Percentiles rank a stretch among this genome's conserved stretches.
Conservation (phyloP, 2,113 vertebrate genomes). For the Sclerurus mexicanus region DNA sequence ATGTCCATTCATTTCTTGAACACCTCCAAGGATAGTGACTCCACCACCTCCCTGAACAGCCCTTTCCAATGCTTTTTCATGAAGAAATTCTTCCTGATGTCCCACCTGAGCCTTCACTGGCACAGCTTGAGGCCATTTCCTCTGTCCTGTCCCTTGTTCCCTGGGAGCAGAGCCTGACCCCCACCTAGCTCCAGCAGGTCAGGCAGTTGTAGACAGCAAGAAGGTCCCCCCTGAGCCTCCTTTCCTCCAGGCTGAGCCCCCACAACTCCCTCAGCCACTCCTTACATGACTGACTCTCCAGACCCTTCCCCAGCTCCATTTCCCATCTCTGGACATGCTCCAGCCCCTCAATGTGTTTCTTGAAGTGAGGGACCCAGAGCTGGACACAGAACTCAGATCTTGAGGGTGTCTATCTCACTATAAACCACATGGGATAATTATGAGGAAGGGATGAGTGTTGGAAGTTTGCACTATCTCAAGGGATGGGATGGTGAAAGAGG, state of each 20-base stretch:
- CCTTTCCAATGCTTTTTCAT: background rate
- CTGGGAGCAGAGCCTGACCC: background rate
- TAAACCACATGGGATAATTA: rapidly evolving
- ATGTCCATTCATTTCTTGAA: background rate
- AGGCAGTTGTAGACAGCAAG: background rate
- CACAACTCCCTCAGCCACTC: background rate
- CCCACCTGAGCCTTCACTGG: rapidly evolving
- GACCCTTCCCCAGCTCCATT: rapidly evolving
- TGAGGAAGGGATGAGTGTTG: background rate
- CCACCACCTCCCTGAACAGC: background rate
- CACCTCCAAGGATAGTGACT: background rate
- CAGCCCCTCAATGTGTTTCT: background rate
- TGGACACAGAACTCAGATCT: background rate
- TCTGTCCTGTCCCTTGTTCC: background rate
- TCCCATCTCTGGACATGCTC: rapidly evolving
- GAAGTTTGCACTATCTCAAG: background rate
- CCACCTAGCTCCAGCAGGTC: background rate
- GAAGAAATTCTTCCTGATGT: rapidly evolving
- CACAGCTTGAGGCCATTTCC: background rate
- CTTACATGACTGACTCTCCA: background rate
- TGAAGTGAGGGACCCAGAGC: background rate
- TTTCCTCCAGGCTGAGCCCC: background rate
- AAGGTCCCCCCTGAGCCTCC: background rate
- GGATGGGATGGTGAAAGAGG: background rate
- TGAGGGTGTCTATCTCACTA: background rate